A percentile compares a stretch with the other conserved stretches of the same genome.
These are phyloP conservation scores for Etia nguti DNA, from an alignment of 2,113 vertebrate genomes.

Conservation along the genomic window DNA sequence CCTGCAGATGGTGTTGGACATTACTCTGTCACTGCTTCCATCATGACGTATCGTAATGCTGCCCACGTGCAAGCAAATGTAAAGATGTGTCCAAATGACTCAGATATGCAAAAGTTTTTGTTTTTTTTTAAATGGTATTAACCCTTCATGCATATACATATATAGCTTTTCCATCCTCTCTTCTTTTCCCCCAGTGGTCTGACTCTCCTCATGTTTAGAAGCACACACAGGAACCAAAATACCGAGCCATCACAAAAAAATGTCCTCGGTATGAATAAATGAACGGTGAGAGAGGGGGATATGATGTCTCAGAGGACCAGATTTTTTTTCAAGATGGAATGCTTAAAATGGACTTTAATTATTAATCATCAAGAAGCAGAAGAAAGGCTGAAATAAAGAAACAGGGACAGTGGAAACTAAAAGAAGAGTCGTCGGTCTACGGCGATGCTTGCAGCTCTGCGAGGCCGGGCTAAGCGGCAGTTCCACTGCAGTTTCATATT, in stretches of 20 bases:
- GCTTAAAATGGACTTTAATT: conserved; percentile 59
- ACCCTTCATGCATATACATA: neutral
- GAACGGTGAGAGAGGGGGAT: neutral
- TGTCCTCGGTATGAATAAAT: conserved; percentile 43
- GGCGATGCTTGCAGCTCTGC: neutral
- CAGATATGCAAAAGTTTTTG: neutral
- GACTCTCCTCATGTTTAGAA: neutral
- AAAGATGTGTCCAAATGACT: neutral
- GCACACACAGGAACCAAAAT: conserved; percentile 27
- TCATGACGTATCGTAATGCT: neutral
- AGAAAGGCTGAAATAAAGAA: neutral
- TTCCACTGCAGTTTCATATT: neutral
- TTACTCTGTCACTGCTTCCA: neutral
- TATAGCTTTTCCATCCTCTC: neutral
- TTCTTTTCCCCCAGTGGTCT: neutral
- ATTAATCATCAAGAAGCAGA: conserved; percentile 54
- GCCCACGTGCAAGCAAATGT: neutral
- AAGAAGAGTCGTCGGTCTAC: neutral
- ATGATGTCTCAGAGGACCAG: conserved; percentile 25
- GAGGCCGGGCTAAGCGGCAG: neutral
- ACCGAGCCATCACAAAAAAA: conserved; percentile 26
- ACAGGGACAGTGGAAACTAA: neutral
- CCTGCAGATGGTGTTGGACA: neutral
- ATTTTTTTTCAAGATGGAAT: conserved; percentile 33
- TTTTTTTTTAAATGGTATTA: neutral